Percentiles rank a stretch among this genome's conserved stretches.
These are phyloP conservation scores for Drosophila miranda DNA, from an alignment of 1,140 invertebrate genomes.

Conservation along the genomic window DNA sequence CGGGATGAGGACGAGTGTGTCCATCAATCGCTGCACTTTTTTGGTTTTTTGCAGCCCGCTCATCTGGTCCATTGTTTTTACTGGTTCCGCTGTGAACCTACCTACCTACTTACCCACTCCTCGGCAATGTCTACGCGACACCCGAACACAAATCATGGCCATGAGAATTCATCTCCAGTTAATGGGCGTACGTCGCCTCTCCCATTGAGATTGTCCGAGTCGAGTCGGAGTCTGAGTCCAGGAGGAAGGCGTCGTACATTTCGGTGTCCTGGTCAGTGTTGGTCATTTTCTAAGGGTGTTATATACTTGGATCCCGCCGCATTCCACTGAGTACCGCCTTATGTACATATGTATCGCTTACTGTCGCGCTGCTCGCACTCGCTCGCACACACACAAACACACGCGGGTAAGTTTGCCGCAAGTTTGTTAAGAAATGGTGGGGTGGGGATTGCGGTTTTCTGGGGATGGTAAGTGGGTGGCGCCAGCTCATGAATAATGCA, in stretches of 20 bases:
- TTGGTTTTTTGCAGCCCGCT: constrained; percentile 37
- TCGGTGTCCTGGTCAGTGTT: constrained; percentile 72
- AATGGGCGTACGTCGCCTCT: constrained; percentile 62
- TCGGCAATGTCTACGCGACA: constrained; percentile 45
- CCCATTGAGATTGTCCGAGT: no score
- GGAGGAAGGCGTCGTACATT: constrained; percentile 30
- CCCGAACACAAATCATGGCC: constrained; percentile 73
- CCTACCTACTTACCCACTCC: constrained; percentile 1
- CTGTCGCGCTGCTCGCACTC: constrained; percentile 13
- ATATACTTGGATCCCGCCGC: constrained; percentile 53
- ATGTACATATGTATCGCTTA: constrained; percentile 19
- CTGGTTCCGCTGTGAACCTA: constrained; percentile 33
- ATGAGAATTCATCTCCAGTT: constrained; percentile 76
- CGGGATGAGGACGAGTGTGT: constrained; percentile 33
- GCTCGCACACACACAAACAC: constrained; percentile 17
- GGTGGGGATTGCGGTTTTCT: not conserved
- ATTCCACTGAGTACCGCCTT: constrained; percentile 3
- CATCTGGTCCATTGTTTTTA: constrained; percentile 73
- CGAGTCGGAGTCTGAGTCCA: constrained; percentile 39
- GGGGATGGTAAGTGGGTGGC: constrained; percentile 8
- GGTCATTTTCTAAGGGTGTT: constrained; percentile 79
- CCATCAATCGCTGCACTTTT: constrained; percentile 67
- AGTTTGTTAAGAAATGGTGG: constrained; percentile 73
- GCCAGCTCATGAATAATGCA: constrained; percentile 76
- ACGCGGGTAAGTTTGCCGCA: constrained; percentile 45